Evolutionary conservation across 1,140 invertebrate species (phyloP).

Genomic region (Trichomalopsis sarcophagae): DNA sequence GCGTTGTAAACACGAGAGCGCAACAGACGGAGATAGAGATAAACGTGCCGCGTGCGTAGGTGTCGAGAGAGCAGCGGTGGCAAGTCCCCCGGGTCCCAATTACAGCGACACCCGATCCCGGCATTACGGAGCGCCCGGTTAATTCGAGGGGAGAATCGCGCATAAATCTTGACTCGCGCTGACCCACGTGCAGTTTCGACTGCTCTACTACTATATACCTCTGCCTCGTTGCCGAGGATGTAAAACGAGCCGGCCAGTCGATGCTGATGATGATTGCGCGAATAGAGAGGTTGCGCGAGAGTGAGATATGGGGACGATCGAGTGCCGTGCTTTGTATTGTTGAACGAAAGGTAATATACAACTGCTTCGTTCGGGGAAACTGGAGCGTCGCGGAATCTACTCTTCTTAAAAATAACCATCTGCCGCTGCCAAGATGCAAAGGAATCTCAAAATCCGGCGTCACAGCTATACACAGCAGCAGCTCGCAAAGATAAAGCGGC

Average conservation of each 20-base stretch:
- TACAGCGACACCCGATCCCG: constrained; percentile 57
- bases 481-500: not conserved
- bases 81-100: constrained; percentile 58
- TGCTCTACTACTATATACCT: not conserved
- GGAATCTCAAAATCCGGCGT: not conserved
- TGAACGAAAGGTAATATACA: not conserved
- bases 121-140: constrained; percentile 52
- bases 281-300: not conserved
- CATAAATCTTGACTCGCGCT: constrained; percentile 53
- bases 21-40: not conserved
- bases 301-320: not conserved
- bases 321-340: not conserved
- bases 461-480: not conserved
- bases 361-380: not conserved
- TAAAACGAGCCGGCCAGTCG: constrained; percentile 17
- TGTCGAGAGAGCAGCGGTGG: constrained; percentile 12
- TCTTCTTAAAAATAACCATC: not conserved
- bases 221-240: constrained; percentile 1
- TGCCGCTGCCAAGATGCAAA: not conserved
- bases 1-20: constrained; percentile 8
- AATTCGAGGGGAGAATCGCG: constrained; percentile 53
- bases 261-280: constrained; percentile 5
- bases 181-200: constrained; percentile 24
- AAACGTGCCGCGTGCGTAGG: constrained; percentile 22
- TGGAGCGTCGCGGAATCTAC: not conserved